These are phyloP conservation scores for Theristicus caerulescens DNA, from an alignment of 2,113 vertebrate genomes.

Conservation along the genomic window DNA sequence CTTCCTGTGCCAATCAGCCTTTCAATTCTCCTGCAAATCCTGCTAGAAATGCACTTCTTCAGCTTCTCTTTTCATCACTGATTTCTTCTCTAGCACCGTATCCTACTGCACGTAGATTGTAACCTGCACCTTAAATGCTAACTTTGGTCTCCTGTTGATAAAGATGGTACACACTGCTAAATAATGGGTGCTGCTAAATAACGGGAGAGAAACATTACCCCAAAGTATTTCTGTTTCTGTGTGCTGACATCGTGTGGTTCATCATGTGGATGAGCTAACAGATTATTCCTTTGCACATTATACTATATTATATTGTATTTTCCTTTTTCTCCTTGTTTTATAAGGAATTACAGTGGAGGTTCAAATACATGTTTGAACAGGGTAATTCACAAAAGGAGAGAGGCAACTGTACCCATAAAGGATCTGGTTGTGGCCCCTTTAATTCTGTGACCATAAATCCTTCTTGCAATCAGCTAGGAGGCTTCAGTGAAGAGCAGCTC, in stretches of 20 bases:
- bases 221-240: not conserved
- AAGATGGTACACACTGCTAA: not conserved
- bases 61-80: not conserved
- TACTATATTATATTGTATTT: not conserved
- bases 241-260: not conserved
- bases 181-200: not conserved
- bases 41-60: constrained; percentile 11
- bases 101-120: fast-evolving
- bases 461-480: constrained; percentile 47
- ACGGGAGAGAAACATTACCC: not conserved
- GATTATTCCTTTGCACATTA: not conserved
- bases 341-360: not conserved
- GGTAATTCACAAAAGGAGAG: not conserved
- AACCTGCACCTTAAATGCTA: not conserved
- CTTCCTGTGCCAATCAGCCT: constrained; percentile 46
- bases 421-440: constrained; percentile 28
- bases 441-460: constrained; percentile 33
- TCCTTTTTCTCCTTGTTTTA: not conserved
- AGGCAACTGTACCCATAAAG: not conserved
- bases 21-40: constrained; percentile 33
- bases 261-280: not conserved
- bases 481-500: constrained; percentile 51
- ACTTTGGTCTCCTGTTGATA: not conserved
- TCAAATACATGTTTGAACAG: not conserved
- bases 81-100: not conserved